phyloP scores from a whole-genome alignment of 2,888 invertebrate species.

The Leptura quadrifasciata region DNA sequence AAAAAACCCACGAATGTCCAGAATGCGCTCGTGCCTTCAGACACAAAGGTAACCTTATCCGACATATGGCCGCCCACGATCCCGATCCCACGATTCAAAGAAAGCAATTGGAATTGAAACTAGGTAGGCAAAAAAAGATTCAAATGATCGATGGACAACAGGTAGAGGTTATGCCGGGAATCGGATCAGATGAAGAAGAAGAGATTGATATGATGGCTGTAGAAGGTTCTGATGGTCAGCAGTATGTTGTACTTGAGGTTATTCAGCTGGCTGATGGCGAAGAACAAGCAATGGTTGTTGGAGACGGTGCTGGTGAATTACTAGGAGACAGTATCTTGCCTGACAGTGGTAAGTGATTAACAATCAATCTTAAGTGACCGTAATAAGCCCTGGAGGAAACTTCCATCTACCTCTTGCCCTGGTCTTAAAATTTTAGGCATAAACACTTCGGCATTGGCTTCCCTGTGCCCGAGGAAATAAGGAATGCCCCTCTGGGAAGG shows the following conservation, averaged over 20 bases:
- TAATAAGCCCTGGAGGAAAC: no score
- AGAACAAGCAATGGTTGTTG: slow-evolving; percentile 79
- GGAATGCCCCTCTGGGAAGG: no score
- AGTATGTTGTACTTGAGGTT: slow-evolving; percentile 93
- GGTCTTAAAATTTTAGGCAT: no score
- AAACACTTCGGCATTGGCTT: no score
- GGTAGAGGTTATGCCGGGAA: slow-evolving; percentile 72
- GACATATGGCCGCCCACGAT: slow-evolving; percentile 94
- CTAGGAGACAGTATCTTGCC: slow-evolving; percentile 73
- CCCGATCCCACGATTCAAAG: slow-evolving; percentile 87
- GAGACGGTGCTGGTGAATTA: slow-evolving; percentile 72
- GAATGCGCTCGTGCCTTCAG: slow-evolving; percentile 85
- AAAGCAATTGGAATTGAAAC: slow-evolving; percentile 84
- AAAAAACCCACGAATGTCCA: slow-evolving; percentile 92
- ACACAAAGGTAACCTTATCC: slow-evolving; percentile 93
- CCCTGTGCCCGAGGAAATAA: no score
- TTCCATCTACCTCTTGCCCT: no score
- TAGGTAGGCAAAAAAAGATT: slow-evolving; percentile 86
- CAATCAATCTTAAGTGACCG: no score
- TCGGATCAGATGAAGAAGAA: slow-evolving; percentile 74
- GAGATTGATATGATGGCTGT: slow-evolving; percentile 81
- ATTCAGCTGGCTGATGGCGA: slow-evolving; percentile 85
- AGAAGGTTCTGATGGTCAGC: slow-evolving; percentile 85
- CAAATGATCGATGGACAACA: slow-evolving; percentile 79
- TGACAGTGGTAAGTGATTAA: slow-evolving; percentile 64